Conservation (phyloP, 2,888 invertebrate species). For the Tachina grossa region DNA sequence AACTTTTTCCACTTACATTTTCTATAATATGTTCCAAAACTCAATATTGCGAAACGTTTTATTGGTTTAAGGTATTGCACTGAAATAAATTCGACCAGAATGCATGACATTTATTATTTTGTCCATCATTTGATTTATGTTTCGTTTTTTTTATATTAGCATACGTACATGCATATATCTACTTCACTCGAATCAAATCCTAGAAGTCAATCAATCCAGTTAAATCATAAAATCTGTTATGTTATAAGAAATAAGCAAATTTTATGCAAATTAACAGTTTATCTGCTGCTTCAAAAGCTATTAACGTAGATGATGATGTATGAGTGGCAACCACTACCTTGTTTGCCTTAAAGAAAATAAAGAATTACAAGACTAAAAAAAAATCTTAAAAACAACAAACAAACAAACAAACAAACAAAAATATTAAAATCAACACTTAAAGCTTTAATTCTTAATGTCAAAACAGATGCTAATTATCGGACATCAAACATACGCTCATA, state of each 20-base stretch:
- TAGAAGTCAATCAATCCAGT: slow-evolving; percentile 44
- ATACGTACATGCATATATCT: too few species aligned
- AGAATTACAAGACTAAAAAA: background rate
- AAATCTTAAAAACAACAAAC: slow-evolving; percentile 19
- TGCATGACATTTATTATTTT: background rate
- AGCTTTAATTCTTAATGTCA: slow-evolving; percentile 66
- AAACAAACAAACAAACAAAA: slow-evolving; percentile 4
- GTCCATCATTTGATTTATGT: slow-evolving; percentile 14
- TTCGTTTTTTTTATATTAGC: background rate
- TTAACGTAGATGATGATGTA: background rate
- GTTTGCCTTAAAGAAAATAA: background rate
- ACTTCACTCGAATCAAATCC: slow-evolving; percentile 6
- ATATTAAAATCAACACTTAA: slow-evolving; percentile 70
- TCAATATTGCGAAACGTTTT: too few species aligned
- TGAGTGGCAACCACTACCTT: background rate
- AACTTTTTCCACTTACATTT: too few species aligned
- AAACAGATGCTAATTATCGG: slow-evolving; percentile 71
- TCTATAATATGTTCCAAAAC: too few species aligned
- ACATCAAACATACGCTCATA: slow-evolving; percentile 62
- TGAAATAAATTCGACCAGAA: too few species aligned
- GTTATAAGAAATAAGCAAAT: slow-evolving; percentile 34
- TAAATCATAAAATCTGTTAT: slow-evolving; percentile 43
- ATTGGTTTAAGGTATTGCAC: too few species aligned
- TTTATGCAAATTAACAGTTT: slow-evolving; percentile 57
- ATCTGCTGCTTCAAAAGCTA: slow-evolving; percentile 24